phyloP scores from a whole-genome alignment of 2,113 vertebrate genomes.

The Chionis minor region DNA sequence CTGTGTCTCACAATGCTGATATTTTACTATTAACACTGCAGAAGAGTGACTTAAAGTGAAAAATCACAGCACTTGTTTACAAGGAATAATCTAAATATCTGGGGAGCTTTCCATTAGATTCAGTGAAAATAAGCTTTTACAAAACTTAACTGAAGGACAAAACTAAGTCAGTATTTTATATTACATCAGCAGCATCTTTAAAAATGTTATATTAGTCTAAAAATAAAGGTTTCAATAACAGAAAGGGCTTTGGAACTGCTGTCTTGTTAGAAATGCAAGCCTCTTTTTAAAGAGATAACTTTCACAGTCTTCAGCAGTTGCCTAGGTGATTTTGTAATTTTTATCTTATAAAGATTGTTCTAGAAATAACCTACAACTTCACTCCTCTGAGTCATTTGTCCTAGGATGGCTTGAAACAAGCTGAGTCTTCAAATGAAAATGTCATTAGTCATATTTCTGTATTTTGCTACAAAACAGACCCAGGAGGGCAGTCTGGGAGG shows the following conservation, averaged over 20 bases:
- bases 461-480: neutral
- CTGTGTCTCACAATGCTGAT: neutral
- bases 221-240: neutral
- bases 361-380: neutral
- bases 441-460: neutral
- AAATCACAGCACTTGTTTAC: neutral
- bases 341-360: neutral
- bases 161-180: neutral
- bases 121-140: neutral
- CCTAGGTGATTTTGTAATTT: neutral
- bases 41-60: fast-evolving
- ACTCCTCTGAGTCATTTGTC: neutral
- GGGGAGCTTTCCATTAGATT: neutral
- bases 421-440: neutral
- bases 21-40: neutral
- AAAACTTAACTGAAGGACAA: neutral
- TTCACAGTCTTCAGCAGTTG: neutral
- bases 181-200: neutral
- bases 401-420: neutral
- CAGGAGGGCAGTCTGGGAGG: neutral
- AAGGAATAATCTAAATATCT: neutral
- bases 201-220: neutral
- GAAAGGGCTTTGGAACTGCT: neutral
- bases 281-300: neutral
- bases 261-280: neutral